A percentile compares a stretch with the other conserved stretches of the same genome.
Evolutionary conservation across 2,888 invertebrate species (phyloP).

Genomic region (Unio pictorum): DNA sequence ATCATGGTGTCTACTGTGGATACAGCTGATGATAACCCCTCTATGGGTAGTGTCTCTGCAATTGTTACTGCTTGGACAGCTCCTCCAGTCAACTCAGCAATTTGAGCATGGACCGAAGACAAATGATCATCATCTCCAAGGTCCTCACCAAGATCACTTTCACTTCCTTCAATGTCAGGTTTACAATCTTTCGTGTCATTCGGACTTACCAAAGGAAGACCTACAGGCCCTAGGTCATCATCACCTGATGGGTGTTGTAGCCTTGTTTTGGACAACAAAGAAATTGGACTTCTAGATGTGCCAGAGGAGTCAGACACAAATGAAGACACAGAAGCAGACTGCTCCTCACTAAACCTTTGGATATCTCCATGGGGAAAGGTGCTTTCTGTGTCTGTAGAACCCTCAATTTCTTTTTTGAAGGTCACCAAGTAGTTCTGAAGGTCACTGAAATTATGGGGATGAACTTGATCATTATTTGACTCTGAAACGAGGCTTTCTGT

Average conservation of each 20-base stretch:
- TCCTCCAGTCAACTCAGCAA: conserved; percentile 32
- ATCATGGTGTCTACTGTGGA: neutral
- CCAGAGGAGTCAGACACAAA: conserved; percentile 17
- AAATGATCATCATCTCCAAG: conserved; percentile 7
- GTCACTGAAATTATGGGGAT: conserved; percentile 75
- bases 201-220: too few relatives aligned
- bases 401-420: conserved; percentile 85
- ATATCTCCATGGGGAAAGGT: conserved; percentile 21
- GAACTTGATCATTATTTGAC: too few relatives aligned
- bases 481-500: too few relatives aligned
- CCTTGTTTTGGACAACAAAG: too few relatives aligned
- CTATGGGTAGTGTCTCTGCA: neutral
- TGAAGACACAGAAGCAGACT: conserved; percentile 23
- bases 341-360: conserved; percentile 18
- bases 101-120: conserved; percentile 27
- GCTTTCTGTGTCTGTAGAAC: conserved; percentile 29
- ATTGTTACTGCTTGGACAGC: neutral
- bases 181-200: too few relatives aligned
- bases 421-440: conserved; percentile 87
- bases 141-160: neutral
- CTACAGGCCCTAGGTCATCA: too few relatives aligned
- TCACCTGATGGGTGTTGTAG: too few relatives aligned
- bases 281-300: too few relatives aligned
- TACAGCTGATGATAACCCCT: neutral
- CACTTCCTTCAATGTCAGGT: neutral